Conservation (phyloP, 2,113 vertebrate genomes). For the Chrysemys picta region DNA sequence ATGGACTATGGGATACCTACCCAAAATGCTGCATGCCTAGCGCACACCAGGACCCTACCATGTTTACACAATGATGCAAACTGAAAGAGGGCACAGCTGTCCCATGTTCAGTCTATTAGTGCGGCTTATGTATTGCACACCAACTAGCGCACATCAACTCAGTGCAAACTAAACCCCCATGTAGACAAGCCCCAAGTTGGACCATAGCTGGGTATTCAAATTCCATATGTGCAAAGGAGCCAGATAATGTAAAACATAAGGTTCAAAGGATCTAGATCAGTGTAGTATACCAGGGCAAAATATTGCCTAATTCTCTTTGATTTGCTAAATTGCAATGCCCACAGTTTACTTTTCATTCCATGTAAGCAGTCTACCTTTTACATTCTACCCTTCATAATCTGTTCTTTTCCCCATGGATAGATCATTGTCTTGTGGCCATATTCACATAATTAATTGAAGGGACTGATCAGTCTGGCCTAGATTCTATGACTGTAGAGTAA, state of each 20-base stretch:
- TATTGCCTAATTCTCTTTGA: not conserved
- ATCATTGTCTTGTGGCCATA: constrained; percentile 11
- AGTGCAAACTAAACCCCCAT: too few relatives aligned
- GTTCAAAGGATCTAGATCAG: not conserved
- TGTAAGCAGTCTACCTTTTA: not conserved
- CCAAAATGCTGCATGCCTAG: too few relatives aligned
- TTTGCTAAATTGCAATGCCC: not conserved
- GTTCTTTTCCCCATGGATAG: constrained; percentile 1
- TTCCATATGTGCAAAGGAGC: not conserved
- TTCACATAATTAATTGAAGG: not conserved
- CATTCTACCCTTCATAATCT: constrained; percentile 8
- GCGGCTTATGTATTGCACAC: too few relatives aligned
- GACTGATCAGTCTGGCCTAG: constrained; percentile 1
- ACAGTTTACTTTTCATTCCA: not conserved
- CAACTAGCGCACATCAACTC: too few relatives aligned
- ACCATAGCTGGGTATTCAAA: not conserved
- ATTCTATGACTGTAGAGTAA: not conserved
- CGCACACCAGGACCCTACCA: too few relatives aligned
- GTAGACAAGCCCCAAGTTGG: not conserved
- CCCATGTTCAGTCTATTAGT: too few relatives aligned
- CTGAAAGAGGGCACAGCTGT: too few relatives aligned
- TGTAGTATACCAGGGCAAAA: constrained; percentile 7
- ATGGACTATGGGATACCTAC: too few relatives aligned
- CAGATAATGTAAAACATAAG: not conserved
- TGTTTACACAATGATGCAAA: too few relatives aligned